Evolutionary conservation across 1,140 invertebrate species (phyloP).

Genomic region (Drosophila teissieri): DNA sequence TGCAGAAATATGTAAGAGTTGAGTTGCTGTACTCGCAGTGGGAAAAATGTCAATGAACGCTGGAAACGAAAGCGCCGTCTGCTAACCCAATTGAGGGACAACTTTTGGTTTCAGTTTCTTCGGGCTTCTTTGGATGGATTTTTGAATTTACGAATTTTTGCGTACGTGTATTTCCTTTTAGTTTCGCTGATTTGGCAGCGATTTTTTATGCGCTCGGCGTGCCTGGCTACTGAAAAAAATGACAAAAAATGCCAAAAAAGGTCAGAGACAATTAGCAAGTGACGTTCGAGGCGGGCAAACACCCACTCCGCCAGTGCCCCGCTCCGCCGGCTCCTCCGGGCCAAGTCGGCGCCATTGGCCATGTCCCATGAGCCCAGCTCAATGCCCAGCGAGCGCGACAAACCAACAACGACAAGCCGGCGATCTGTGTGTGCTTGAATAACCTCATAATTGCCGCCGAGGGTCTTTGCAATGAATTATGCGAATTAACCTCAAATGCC

Average conservation of each 20-base stretch:
- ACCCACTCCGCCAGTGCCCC: slow-evolving; percentile 60
- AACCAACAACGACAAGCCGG: slow-evolving; percentile 35
- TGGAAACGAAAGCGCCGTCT: slow-evolving; percentile 68
- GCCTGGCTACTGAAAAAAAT: slow-evolving; percentile 62
- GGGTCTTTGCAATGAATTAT: slow-evolving; percentile 83
- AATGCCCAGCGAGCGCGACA: slow-evolving; percentile 60
- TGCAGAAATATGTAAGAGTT: not conserved
- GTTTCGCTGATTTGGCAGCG: slow-evolving; percentile 43
- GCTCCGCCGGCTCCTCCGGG: slow-evolving; percentile 6
- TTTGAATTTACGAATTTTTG: not conserved
- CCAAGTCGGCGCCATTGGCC: slow-evolving; percentile 37
- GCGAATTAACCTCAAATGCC: slow-evolving; percentile 79
- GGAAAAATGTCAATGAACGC: slow-evolving; percentile 67
- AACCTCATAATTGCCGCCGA: slow-evolving; percentile 82
- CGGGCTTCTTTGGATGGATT: slow-evolving; percentile 12
- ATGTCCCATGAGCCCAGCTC: slow-evolving; percentile 67
- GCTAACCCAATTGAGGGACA: slow-evolving; percentile 68
- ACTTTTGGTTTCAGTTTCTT: slow-evolving; percentile 52
- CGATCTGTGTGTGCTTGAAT: slow-evolving; percentile 54
- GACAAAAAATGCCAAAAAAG: slow-evolving; percentile 56
- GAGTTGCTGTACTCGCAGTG: not conserved
- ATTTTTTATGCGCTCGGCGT: slow-evolving; percentile 62
- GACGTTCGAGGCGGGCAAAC: slow-evolving; percentile 66
- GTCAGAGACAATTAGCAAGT: slow-evolving; percentile 81
- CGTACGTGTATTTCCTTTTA: slow-evolving; percentile 43